phyloP scores from a whole-genome alignment of 2,888 invertebrate species.

The Toxonevra muliebris region DNA sequence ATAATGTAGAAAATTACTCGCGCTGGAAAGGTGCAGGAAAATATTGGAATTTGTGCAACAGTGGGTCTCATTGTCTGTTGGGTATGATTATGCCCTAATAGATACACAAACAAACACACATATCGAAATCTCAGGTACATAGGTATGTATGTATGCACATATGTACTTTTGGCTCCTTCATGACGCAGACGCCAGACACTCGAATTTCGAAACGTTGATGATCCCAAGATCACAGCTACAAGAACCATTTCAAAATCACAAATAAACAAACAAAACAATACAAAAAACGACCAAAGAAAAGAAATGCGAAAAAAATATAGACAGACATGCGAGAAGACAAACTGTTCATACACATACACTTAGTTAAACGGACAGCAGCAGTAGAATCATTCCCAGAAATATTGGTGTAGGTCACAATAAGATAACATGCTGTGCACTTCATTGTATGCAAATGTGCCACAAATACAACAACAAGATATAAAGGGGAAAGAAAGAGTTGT shows the following conservation, averaged over 20 bases:
- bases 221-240: constrained; percentile 19
- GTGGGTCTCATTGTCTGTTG: no score
- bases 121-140: no score
- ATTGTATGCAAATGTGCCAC: constrained; percentile 65
- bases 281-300: constrained; percentile 2
- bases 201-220: not conserved
- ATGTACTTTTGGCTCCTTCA: constrained; percentile 32
- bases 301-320: constrained; percentile 12
- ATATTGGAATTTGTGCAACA: no score
- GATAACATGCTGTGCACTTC: constrained; percentile 66
- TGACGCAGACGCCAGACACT: constrained; percentile 52
- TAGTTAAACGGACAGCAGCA: constrained; percentile 27
- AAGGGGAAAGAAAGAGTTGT: no score
- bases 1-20: no score
- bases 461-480: constrained; percentile 25
- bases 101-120: no score
- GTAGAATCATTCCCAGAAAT: constrained; percentile 64
- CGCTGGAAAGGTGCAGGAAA: no score
- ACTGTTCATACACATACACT: not conserved
- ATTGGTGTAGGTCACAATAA: constrained; percentile 66
- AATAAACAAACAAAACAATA: constrained; percentile 2
- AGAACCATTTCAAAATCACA: constrained; percentile 6
- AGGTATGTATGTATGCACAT: no score
- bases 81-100: no score
- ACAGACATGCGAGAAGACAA: constrained; percentile 27